Evolutionary conservation across 2,797 vertebrate genomes (phyloP).

Genomic region (Novumbra hubbsi): DNA sequence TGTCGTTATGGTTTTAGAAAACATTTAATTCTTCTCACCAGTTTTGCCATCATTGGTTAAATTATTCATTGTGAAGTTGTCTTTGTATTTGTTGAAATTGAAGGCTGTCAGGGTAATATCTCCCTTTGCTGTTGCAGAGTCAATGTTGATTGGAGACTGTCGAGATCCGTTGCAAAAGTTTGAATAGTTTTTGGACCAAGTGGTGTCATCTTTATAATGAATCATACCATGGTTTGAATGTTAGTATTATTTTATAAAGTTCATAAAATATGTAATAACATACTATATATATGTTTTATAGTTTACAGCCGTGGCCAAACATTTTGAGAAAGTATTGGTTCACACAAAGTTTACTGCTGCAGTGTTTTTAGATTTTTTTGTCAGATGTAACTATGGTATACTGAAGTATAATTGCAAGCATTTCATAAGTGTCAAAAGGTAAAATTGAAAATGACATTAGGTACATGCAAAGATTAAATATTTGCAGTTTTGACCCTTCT

Average conservation of each 20-base stretch:
- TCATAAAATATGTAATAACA: background rate
- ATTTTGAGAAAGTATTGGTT: no score
- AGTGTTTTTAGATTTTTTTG: no score
- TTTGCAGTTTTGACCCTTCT: no score
- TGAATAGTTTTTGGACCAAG: constrained; percentile 40
- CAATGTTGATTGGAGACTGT: constrained; percentile 77
- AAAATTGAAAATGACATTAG: no score
- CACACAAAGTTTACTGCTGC: no score
- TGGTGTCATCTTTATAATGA: constrained; percentile 40
- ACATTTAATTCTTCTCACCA: constrained; percentile 39
- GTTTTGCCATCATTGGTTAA: constrained; percentile 64
- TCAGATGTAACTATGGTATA: no score
- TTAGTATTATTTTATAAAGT: background rate
- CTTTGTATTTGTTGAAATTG: constrained; percentile 46
- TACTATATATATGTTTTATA: background rate
- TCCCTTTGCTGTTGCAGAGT: accelerated
- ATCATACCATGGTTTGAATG: background rate
- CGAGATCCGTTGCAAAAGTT: constrained; percentile 48
- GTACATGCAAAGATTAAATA: no score
- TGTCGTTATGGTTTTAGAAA: background rate
- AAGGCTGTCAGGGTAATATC: constrained; percentile 43
- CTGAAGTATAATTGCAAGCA: no score
- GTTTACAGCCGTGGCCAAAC: no score
- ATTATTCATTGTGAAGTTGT: accelerated
- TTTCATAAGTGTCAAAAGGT: no score